Percentiles rank a stretch among this genome's conserved stretches.
Evolutionary conservation across 2,888 invertebrate genomes (phyloP).

Genomic region (Caenorhabditis sp.): DNA sequence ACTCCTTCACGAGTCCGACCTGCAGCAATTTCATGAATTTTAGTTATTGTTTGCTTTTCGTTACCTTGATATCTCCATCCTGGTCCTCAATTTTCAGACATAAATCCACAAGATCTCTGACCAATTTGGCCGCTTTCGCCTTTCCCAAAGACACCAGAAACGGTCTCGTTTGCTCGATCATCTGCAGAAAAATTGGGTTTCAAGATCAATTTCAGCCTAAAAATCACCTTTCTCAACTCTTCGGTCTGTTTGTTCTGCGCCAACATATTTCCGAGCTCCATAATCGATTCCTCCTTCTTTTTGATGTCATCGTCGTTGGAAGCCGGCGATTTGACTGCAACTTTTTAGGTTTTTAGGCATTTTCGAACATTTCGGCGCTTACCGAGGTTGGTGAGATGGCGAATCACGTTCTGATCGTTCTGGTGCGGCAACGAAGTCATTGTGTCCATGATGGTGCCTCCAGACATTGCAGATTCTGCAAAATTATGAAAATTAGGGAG

Average conservation of each 20-base stretch:
- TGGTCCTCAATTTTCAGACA: slow-evolving; percentile 97
- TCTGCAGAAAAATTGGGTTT: slow-evolving; percentile 26
- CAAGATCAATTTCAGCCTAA: not conserved
- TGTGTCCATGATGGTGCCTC: slow-evolving; percentile 75
- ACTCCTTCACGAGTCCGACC: slow-evolving; percentile 85
- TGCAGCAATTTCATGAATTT: no score
- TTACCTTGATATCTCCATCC: slow-evolving; percentile 84
- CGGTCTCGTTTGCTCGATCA: slow-evolving; percentile 85
- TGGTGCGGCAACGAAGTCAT: slow-evolving; percentile 71
- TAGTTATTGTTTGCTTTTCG: no score
- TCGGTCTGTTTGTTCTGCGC: slow-evolving; percentile 85
- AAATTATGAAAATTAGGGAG: no score
- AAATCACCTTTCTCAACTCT: slow-evolving; percentile 65
- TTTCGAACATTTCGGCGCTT: not conserved
- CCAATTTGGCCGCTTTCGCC: slow-evolving; percentile 98
- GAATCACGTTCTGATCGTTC: slow-evolving; percentile 73
- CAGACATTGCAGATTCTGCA: slow-evolving; percentile 69
- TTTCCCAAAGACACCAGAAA: slow-evolving; percentile 96
- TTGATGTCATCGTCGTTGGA: slow-evolving; percentile 89
- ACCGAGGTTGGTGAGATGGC: slow-evolving; percentile 74
- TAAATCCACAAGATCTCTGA: slow-evolving; percentile 95
- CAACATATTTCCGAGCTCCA: slow-evolving; percentile 91
- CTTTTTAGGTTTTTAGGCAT: not conserved
- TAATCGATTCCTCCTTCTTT: slow-evolving; percentile 92
- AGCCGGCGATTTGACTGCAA: slow-evolving; percentile 68